phyloP scores from a whole-genome alignment of 2,888 invertebrate genomes.

The Corbicula japonica region DNA sequence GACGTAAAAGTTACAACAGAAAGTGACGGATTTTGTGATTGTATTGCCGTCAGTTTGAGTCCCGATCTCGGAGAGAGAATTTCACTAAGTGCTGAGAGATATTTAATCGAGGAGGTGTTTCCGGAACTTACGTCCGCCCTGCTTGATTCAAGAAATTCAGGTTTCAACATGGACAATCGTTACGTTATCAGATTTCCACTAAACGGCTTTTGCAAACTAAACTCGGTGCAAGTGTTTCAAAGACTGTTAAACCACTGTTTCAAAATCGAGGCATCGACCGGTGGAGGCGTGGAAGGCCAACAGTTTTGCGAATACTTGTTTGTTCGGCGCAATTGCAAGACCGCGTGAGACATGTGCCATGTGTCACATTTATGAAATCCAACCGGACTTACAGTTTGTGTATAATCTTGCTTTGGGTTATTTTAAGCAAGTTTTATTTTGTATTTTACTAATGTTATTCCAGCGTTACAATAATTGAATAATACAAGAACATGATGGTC shows the following conservation, averaged over 20 bases:
- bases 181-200: slow-evolving; percentile 94
- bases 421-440: background rate
- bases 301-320: slow-evolving; percentile 96
- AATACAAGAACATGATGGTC: too few species aligned
- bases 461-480: too few species aligned
- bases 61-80: slow-evolving; percentile 94
- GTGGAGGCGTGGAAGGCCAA: slow-evolving; percentile 95
- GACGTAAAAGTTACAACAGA: slow-evolving; percentile 29
- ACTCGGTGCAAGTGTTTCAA: slow-evolving; percentile 95
- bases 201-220: slow-evolving; percentile 95
- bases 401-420: background rate
- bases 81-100: slow-evolving; percentile 93
- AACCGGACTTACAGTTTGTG: background rate
- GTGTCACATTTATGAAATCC: background rate
- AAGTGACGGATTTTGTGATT: slow-evolving; percentile 89
- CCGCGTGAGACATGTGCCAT: background rate
- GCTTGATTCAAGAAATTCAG: slow-evolving; percentile 91
- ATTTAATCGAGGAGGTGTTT: slow-evolving; percentile 89
- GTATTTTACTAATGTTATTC: background rate
- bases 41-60: slow-evolving; percentile 93
- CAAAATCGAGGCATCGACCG: slow-evolving; percentile 93
- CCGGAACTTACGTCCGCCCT: slow-evolving; percentile 90
- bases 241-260: slow-evolving; percentile 93
- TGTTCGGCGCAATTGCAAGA: slow-evolving; percentile 85
- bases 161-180: slow-evolving; percentile 93